A percentile compares a stretch with the other conserved stretches of the same genome.
These are phyloP conservation scores for Charina bottae DNA, from an alignment of 2,113 vertebrate genomes.

Conservation along the genomic window DNA sequence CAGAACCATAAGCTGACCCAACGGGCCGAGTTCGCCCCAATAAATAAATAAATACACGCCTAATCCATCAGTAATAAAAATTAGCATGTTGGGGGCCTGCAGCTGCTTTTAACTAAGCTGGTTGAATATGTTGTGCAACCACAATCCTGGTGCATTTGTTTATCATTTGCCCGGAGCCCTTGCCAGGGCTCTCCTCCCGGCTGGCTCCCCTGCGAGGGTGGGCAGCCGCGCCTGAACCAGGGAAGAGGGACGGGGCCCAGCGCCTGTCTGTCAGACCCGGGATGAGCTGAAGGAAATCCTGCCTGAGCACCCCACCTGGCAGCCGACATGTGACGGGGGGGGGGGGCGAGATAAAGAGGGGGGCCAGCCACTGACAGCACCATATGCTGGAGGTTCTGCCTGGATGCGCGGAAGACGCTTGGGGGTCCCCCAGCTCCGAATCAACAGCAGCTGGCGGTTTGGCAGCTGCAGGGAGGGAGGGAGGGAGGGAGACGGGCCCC, in stretches of 20 bases:
- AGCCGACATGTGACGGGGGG: not conserved
- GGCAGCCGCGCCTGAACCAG: not conserved
- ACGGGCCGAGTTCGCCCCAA: too few relatives aligned
- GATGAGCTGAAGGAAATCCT: not conserved
- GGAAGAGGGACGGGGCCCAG: not conserved
- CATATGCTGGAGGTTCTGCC: not conserved
- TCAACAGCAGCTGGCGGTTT: too few relatives aligned
- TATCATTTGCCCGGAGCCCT: too few relatives aligned
- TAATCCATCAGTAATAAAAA: too few relatives aligned
- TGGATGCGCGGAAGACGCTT: not conserved
- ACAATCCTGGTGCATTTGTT: too few relatives aligned
- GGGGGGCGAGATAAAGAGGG: accelerated
- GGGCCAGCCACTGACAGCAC: not conserved
- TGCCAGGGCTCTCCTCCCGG: not conserved
- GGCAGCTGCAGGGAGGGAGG: too few relatives aligned
- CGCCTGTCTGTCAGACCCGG: not conserved
- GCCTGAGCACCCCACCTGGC: not conserved
- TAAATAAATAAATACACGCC: too few relatives aligned
- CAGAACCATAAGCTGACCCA: too few relatives aligned
- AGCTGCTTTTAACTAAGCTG: too few relatives aligned
- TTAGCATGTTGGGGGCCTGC: too few relatives aligned
- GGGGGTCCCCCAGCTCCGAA: not conserved
- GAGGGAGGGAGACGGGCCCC: not conserved
- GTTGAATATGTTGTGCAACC: too few relatives aligned
- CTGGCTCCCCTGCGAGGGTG: not conserved